A percentile compares a stretch with the other conserved stretches of the same genome.
phyloP scores from a whole-genome alignment of 2,113 vertebrate species.

The Prinia subflava region DNA sequence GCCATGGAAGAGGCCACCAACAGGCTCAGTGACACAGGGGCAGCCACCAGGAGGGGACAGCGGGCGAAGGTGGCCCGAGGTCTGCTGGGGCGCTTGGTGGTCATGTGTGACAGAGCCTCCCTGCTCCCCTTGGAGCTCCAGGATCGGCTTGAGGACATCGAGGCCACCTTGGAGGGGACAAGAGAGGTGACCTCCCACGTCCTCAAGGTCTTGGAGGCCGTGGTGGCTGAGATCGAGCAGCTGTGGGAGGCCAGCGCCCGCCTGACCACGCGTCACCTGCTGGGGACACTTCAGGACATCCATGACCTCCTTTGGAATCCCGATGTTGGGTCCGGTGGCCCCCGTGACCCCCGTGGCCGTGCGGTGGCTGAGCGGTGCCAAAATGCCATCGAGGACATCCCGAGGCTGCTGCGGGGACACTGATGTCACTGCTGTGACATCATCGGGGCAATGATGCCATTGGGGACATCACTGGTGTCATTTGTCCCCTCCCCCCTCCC shows the following conservation, averaged over 20 bases:
- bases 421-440: background rate
- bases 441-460: fast-evolving
- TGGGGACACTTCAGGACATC: background rate
- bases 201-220: background rate
- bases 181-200: fast-evolving
- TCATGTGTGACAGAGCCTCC: background rate
- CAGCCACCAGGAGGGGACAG: background rate
- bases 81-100: background rate
- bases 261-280: background rate
- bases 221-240: fast-evolving
- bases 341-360: too few relatives aligned
- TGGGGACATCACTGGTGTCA: background rate
- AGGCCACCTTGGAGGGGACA: background rate
- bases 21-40: background rate
- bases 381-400: background rate
- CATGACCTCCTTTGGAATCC: background rate
- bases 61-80: background rate
- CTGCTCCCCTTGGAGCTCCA: background rate
- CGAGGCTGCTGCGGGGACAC: background rate
- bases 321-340: too few relatives aligned
- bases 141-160: fast-evolving
- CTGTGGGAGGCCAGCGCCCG: background rate
- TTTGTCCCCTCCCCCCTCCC: too few relatives aligned
- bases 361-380: background rate
- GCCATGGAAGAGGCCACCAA: background rate